These are phyloP conservation scores for Carpatolechia fugitivella DNA, from an alignment of 2,888 invertebrate species.

Conservation along the genomic window DNA sequence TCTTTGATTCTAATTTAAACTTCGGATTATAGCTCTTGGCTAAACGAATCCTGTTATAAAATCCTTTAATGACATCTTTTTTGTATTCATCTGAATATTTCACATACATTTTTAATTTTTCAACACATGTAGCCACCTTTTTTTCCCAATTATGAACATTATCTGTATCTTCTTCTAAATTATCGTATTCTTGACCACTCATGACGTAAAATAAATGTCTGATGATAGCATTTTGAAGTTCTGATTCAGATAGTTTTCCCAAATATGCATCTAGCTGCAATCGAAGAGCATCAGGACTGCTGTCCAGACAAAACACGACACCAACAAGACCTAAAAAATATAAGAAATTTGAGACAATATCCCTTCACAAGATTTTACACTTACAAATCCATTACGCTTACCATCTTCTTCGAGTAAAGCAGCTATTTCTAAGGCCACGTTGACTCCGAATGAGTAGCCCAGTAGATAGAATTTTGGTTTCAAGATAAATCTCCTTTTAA, in stretches of 20 bases:
- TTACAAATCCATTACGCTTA: slow-evolving; percentile 23
- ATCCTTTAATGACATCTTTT: slow-evolving; percentile 32
- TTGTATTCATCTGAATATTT: slow-evolving; percentile 35
- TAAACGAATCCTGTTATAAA: slow-evolving; percentile 36
- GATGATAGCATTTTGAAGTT: slow-evolving; percentile 38
- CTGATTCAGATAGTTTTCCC: slow-evolving; percentile 32
- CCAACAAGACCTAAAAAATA: slow-evolving; percentile 43
- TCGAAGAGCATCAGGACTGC: slow-evolving; percentile 46
- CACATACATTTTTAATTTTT: slow-evolving; percentile 24
- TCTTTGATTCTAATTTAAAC: slow-evolving; percentile 40
- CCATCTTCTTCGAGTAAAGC: slow-evolving; percentile 51
- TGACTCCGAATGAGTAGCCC: slow-evolving; percentile 34
- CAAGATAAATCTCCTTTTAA: slow-evolving; percentile 25
- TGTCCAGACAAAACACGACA: slow-evolving; percentile 45
- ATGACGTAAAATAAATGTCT: slow-evolving; percentile 36
- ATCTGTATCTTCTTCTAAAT: slow-evolving; percentile 28
- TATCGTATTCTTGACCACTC: slow-evolving; percentile 25
- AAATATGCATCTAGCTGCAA: slow-evolving; percentile 38
- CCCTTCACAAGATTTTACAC: no score
- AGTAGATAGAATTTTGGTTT: slow-evolving; percentile 32
- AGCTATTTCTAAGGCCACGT: slow-evolving; percentile 52
- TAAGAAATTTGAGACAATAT: no score
- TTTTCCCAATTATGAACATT: slow-evolving; percentile 29
- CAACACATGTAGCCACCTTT: slow-evolving; percentile 35
- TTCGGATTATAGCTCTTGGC: slow-evolving; percentile 39